phyloP scores from a whole-genome alignment of 1,140 invertebrate genomes.

The roundworm (Caenorhabditis elegans) region WBcel235 BX284605.5:7415001-7415500 shows the following conservation, averaged over 20 bases:
- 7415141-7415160: not conserved
- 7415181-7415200: constrained; percentile 13
- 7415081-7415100: not conserved
- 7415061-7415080: not conserved
- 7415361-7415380: not conserved
- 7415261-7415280: too few relatives aligned
- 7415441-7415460: too few relatives aligned
- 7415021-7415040: constrained; percentile 23
- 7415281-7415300: too few relatives aligned
- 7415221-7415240: not conserved
- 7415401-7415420: too few relatives aligned
- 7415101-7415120: not conserved
- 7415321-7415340: too few relatives aligned
- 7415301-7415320: too few relatives aligned
- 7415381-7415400: too few relatives aligned
- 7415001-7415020: not conserved
- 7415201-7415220: not conserved
- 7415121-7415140: constrained; percentile 2
- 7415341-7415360: too few relatives aligned
- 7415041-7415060: not conserved
- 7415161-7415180: not conserved
- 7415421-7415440: too few relatives aligned
- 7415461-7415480: too few relatives aligned
- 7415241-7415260: not conserved
- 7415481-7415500: too few relatives aligned